A percentile compares a stretch with the other conserved stretches of the same genome.
phyloP scores from a whole-genome alignment of 2,888 invertebrate species.

The Sesamia inferens region DNA sequence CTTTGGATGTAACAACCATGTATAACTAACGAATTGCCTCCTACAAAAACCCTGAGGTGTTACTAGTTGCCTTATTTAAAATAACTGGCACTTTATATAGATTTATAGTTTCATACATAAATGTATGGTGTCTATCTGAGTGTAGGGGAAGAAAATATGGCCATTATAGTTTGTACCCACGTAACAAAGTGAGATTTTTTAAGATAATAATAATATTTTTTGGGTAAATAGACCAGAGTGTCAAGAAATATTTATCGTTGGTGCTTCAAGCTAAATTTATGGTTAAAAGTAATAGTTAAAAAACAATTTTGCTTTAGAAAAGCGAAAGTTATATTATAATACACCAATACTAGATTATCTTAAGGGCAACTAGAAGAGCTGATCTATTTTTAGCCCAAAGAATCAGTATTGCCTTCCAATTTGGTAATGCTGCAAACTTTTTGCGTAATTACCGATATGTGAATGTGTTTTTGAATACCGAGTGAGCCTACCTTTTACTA shows the following conservation, averaged over 20 bases:
- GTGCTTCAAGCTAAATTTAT: background rate
- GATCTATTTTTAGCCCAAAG: too few species aligned
- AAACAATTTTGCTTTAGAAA: too few species aligned
- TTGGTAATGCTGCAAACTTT: too few species aligned
- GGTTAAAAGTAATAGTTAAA: background rate
- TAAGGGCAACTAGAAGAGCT: too few species aligned
- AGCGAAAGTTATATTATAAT: too few species aligned
- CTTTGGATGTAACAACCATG: background rate
- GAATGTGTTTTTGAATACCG: too few species aligned
- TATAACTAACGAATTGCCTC: constrained; percentile 35
- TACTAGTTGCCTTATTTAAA: constrained; percentile 54
- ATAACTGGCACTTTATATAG: constrained; percentile 62
- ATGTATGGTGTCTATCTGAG: constrained; percentile 48
- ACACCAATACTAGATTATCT: too few species aligned
- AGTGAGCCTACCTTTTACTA: too few species aligned
- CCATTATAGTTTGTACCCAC: constrained; percentile 50
- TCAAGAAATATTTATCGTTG: constrained; percentile 23
- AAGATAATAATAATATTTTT: constrained; percentile 11
- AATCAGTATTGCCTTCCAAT: too few species aligned
- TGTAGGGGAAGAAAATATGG: constrained; percentile 45
- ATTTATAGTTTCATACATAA: constrained; percentile 62
- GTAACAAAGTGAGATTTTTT: constrained; percentile 12
- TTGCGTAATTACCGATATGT: too few species aligned
- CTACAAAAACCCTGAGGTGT: constrained; percentile 36
- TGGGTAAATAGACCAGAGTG: background rate